phyloP scores from a whole-genome alignment of 64 coral and sea anemone genomes.

The Stichodactyla helianthus region DNA sequence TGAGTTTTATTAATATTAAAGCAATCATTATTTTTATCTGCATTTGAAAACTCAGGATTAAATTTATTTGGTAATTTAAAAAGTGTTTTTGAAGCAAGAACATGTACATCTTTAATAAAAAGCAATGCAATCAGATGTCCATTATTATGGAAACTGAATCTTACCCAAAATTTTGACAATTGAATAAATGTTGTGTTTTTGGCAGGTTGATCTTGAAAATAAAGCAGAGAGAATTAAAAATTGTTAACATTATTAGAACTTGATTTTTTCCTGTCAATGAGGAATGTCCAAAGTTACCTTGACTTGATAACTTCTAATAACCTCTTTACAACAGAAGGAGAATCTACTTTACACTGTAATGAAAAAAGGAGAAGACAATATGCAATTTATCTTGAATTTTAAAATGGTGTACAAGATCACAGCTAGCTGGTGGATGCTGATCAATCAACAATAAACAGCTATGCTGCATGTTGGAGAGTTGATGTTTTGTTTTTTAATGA shows the following conservation, averaged over 20 bases:
- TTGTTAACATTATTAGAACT: too few species aligned
- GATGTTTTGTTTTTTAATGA: too few species aligned
- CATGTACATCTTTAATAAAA: too few species aligned
- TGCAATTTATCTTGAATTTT: background rate
- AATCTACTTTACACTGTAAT: slow-evolving; percentile 17
- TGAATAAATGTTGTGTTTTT: background rate
- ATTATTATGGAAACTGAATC: background rate
- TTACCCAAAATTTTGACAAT: background rate
- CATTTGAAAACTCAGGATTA: too few species aligned
- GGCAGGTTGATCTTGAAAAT: background rate
- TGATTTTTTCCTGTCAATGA: background rate
- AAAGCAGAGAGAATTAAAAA: background rate
- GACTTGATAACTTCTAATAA: slow-evolving; percentile 1
- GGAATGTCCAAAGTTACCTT: background rate
- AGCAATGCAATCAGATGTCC: too few species aligned
- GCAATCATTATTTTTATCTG: background rate
- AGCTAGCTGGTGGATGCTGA: too few species aligned
- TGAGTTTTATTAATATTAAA: background rate
- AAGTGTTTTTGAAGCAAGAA: too few species aligned
- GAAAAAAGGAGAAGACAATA: background rate
- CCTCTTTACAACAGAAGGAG: background rate
- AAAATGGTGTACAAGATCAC: too few species aligned
- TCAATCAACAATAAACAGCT: too few species aligned
- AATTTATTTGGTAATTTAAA: too few species aligned
- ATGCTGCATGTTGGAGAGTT: too few species aligned